Conservation (phyloP, 35 echinoderm and acorn worm genomes). For the Holothuria glaberrima region DNA sequence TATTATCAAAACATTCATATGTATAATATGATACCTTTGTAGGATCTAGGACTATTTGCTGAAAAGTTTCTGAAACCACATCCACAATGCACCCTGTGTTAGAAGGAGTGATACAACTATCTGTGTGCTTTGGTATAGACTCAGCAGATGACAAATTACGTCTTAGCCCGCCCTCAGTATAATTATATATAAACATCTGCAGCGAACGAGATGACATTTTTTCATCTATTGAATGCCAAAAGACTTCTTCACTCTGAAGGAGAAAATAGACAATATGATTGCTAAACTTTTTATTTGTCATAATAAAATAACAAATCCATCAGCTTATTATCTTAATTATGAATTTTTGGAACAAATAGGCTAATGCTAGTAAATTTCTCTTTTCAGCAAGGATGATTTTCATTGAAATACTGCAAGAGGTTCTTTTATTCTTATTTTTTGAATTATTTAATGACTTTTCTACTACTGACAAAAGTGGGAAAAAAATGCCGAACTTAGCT, state of each 20-base stretch:
- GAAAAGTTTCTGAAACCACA: constrained; percentile 66
- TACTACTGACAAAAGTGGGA: too few relatives aligned
- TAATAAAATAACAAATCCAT: too few relatives aligned
- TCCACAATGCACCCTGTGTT: constrained; percentile 51
- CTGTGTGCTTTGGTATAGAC: neutral
- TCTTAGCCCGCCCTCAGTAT: constrained; percentile 22
- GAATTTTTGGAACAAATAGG: neutral
- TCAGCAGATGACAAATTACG: constrained; percentile 25
- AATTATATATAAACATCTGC: constrained; percentile 23
- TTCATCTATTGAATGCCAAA: neutral
- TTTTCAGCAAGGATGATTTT: too few relatives aligned
- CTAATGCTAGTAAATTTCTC: too few relatives aligned
- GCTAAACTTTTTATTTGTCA: neutral
- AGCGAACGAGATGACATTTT: constrained; percentile 10
- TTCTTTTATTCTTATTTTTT: too few relatives aligned
- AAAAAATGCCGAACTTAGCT: too few relatives aligned
- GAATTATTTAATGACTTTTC: too few relatives aligned
- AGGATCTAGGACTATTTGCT: constrained; percentile 67
- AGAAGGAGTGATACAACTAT: neutral
- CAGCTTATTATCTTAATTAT: too few relatives aligned
- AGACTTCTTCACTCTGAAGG: constrained; percentile 32
- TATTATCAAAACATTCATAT: too few relatives aligned
- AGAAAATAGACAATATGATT: neutral
- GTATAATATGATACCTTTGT: constrained; percentile 49
- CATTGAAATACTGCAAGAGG: too few relatives aligned